Base-by-base conservation (phyloP, 2,113 vertebrate genomes). In the Carassius auratus region DNA sequence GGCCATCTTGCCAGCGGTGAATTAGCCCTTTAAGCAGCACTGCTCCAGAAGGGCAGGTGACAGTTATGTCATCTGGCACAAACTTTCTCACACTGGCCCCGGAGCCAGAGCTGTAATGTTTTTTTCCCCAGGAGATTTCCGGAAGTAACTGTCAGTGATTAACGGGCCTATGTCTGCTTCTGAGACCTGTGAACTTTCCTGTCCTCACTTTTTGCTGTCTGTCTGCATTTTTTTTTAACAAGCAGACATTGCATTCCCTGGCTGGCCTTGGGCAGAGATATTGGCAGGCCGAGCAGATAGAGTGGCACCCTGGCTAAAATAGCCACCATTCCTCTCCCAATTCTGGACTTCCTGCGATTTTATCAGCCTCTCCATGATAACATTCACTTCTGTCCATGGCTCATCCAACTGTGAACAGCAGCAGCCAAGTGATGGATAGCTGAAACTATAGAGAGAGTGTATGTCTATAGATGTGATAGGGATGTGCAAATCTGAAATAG, bases 191-290 rank as follows among this genome's bases (percentile, higher is more conserved):
- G 36, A 30, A 75, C 76, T 73, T 61, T 75, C 66, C 62, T 84
- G 76, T 68, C 73, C 36, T 79, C 74, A 36, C 42, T 59, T 52
- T 57, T 76, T 52, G 33, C 76, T 80, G 82, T 69, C 59, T 81
- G 59, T 85, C 50, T 86, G 85, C 45, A 36, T 81, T 76, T 86
- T 19, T 86, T 84, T 90, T 88, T 86, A 21, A 71, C 88, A 76
- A 78, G 75, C 86, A 85, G 36, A 59, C 52, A 87, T 89, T 90
- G 85, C 88, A 87, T 76, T 48, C 78, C 84, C 85, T 26, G 79
- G 23, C 68, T 86, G 71, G 82, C 79, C 77, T 77, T 77, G 26
- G 74, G 76, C 84, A 86, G 69, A 86, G 83, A 87, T 62, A 69
- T 89, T 75, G 81, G 42, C 77, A 69, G 81, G 52, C 78, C 23